A percentile compares a stretch with the other conserved stretches of the same genome.
Conservation (phyloP, 2,797 vertebrate genomes). For the Cossypha caffra region DNA sequence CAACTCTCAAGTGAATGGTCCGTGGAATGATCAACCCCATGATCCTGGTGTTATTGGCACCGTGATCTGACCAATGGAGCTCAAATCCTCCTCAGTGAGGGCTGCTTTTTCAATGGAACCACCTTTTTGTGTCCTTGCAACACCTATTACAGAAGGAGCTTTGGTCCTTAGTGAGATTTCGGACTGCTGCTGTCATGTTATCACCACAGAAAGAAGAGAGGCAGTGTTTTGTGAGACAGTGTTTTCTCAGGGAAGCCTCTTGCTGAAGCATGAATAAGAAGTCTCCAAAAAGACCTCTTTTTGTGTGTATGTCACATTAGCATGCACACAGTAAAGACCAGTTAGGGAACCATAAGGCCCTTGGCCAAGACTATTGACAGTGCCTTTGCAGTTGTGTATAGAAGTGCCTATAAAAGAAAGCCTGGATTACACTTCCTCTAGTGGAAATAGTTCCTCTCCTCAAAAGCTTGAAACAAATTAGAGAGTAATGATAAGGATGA, state of each 20-base stretch:
- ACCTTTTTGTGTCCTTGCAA: neutral
- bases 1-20: neutral
- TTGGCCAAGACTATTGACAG: neutral
- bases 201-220: neutral
- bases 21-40: neutral
- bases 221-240: neutral
- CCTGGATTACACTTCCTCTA: neutral
- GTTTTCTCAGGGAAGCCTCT: neutral
- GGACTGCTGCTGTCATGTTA: neutral
- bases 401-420: neutral
- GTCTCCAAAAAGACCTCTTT: neutral
- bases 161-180: neutral
- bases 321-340: neutral
- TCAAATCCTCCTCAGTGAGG: neutral
- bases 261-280: neutral
- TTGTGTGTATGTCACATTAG: neutral
- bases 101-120: neutral
- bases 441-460: neutral
- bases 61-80: neutral
- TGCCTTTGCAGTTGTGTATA: neutral
- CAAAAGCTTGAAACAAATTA: neutral
- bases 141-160: neutral
- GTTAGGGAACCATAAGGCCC: rapidly evolving
- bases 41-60: neutral
- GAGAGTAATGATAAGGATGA: neutral